Evolutionary conservation across 2,888 invertebrate genomes (phyloP).

Genomic region (Athetis lepigone): DNA sequence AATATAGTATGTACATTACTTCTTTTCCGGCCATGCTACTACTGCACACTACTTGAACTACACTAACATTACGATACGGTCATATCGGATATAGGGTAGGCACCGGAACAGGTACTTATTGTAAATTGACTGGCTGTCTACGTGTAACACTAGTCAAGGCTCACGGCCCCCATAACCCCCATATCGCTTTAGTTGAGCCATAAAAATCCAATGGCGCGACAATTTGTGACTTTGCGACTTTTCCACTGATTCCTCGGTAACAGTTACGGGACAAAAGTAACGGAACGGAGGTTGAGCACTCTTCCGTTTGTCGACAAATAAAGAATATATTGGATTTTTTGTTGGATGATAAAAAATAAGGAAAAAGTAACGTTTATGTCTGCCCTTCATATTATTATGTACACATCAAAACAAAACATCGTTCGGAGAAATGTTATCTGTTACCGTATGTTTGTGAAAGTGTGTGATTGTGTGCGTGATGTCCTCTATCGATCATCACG

Average conservation of each 20-base stretch:
- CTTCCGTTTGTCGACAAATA: slow-evolving; percentile 56
- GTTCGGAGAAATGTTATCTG: slow-evolving; percentile 53
- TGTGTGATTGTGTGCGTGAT: slow-evolving; percentile 10
- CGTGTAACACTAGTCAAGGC: slow-evolving; percentile 46
- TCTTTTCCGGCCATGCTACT: too few species aligned
- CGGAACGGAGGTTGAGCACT: slow-evolving; percentile 36
- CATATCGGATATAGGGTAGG: slow-evolving; percentile 27
- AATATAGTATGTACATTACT: too few species aligned
- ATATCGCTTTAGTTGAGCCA: slow-evolving; percentile 54
- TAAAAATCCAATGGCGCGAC: slow-evolving; percentile 59
- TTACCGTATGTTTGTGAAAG: slow-evolving; percentile 38
- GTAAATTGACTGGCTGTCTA: slow-evolving; percentile 49
- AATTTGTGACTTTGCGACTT: slow-evolving; percentile 47
- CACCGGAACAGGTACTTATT: slow-evolving; percentile 48
- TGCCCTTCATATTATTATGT: slow-evolving; percentile 44
- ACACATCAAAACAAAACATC: slow-evolving; percentile 60
- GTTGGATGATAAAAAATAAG: slow-evolving; percentile 60
- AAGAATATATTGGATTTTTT: slow-evolving; percentile 59
- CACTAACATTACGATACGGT: slow-evolving; percentile 35
- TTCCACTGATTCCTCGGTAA: slow-evolving; percentile 27
- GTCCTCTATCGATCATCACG: slow-evolving; percentile 35
- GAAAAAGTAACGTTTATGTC: slow-evolving; percentile 54
- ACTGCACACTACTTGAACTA: slow-evolving; percentile 4
- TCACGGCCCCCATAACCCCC: slow-evolving; percentile 43
- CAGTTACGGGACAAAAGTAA: slow-evolving; percentile 38